A percentile compares a stretch with the other conserved stretches of the same genome.
These are phyloP conservation scores for Brienomyrus brachyistius DNA, from an alignment of 2,113 vertebrate genomes.

Conservation along the genomic window DNA sequence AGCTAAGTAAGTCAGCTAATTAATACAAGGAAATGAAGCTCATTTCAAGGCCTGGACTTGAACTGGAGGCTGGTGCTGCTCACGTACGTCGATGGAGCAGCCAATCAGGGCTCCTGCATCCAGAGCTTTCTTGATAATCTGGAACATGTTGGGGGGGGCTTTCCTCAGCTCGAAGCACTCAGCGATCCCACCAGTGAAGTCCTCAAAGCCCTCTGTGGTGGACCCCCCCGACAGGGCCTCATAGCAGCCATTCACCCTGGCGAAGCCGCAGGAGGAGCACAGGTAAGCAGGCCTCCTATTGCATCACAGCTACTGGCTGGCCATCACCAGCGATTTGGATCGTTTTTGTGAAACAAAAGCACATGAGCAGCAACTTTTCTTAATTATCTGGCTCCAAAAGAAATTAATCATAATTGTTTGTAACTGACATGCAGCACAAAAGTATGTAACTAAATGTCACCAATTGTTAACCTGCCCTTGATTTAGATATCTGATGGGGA, in stretches of 20 bases:
- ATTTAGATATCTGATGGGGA: background rate
- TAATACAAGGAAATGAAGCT: background rate
- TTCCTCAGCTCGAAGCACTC: constrained; percentile 77
- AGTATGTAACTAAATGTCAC: background rate
- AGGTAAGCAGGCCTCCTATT: background rate
- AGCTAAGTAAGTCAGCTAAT: background rate
- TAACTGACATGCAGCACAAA: background rate
- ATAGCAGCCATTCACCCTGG: constrained; percentile 79
- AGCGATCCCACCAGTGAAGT: constrained; percentile 87
- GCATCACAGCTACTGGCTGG: background rate
- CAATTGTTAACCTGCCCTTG: too few species aligned
- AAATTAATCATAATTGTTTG: background rate
- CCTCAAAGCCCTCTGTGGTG: constrained; percentile 89
- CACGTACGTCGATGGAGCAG: constrained; percentile 87
- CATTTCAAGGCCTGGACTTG: background rate
- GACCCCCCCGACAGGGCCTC: constrained; percentile 83
- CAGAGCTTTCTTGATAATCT: constrained; percentile 81
- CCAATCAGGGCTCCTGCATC: constrained; percentile 80
- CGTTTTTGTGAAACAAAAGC: background rate
- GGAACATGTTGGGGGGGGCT: constrained; percentile 74
- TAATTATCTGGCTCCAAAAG: background rate
- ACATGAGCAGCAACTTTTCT: background rate
- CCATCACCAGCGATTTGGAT: background rate
- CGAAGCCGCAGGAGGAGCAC: background rate
- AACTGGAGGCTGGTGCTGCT: background rate